These are phyloP conservation scores for Gallinago stenura DNA, from an alignment of 2,797 vertebrate species.

Conservation along the genomic window DNA sequence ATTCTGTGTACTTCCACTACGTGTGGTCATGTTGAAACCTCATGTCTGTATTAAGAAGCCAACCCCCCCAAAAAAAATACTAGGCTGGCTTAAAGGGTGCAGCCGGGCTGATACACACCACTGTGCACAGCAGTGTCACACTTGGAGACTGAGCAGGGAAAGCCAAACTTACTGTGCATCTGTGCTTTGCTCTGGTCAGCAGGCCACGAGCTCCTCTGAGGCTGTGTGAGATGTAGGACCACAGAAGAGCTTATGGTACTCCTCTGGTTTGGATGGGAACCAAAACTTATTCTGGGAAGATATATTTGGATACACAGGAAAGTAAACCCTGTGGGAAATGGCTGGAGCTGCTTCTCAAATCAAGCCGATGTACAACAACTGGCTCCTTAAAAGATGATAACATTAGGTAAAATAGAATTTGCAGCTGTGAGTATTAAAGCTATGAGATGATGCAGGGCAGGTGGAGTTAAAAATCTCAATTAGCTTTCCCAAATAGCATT, in stretches of 20 bases:
- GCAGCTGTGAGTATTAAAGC: background rate
- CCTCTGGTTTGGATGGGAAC: background rate
- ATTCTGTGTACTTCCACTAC: background rate
- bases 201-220: background rate
- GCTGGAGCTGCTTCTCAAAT: background rate
- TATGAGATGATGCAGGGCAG: background rate
- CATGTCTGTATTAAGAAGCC: background rate
- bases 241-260: background rate
- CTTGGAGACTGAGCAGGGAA: background rate
- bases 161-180: background rate
- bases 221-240: background rate
- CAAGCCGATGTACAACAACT: background rate
- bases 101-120: background rate
- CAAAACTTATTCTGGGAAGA: background rate
- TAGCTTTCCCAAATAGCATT: conserved; percentile 42
- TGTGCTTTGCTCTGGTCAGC: background rate
- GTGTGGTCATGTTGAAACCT: background rate
- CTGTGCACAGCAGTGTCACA: background rate
- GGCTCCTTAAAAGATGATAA: background rate
- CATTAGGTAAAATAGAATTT: background rate
- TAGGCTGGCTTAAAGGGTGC: background rate
- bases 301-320: background rate
- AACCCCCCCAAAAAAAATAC: background rate
- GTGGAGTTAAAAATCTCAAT: conserved; percentile 5
- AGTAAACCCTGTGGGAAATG: background rate